Percentiles rank a stretch among this genome's conserved stretches.
Evolutionary conservation across 2,113 vertebrate genomes (phyloP).

Genomic region (Poicephalus gulielmi): DNA sequence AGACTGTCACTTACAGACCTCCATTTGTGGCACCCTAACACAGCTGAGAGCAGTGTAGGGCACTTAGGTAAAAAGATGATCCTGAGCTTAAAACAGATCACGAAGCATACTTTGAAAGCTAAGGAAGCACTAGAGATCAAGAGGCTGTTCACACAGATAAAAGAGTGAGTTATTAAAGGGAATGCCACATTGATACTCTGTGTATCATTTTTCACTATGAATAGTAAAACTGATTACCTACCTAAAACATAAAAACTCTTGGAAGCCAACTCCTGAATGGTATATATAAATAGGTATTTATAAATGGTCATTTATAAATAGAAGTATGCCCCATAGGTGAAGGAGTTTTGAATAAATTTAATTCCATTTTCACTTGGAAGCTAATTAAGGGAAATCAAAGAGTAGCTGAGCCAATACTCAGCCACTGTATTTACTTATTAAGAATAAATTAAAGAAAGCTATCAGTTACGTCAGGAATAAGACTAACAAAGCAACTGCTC

Average conservation of each 20-base stretch:
- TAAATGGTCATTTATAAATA: conserved; percentile 17
- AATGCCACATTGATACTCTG: neutral
- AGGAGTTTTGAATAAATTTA: conserved; percentile 18
- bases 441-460: neutral
- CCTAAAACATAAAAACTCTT: neutral
- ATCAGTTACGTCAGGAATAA: neutral
- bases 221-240: neutral
- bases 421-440: neutral
- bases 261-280: neutral
- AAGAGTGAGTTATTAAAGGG: neutral
- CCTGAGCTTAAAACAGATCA: neutral
- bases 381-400: conserved; percentile 22
- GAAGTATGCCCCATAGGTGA: neutral
- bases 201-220: neutral
- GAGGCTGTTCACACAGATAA: neutral
- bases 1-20: neutral
- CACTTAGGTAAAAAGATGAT: neutral
- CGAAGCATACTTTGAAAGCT: neutral
- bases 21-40: neutral
- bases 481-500: neutral
- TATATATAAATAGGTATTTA: neutral
- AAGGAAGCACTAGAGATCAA: neutral
- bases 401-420: neutral
- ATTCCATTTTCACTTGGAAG: conserved; percentile 9
- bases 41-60: neutral